Evolutionary conservation across 2,797 vertebrate species (phyloP), one percentile per base, ranked within the genome.

Genomic region (Manis crassicaudata): DNA sequence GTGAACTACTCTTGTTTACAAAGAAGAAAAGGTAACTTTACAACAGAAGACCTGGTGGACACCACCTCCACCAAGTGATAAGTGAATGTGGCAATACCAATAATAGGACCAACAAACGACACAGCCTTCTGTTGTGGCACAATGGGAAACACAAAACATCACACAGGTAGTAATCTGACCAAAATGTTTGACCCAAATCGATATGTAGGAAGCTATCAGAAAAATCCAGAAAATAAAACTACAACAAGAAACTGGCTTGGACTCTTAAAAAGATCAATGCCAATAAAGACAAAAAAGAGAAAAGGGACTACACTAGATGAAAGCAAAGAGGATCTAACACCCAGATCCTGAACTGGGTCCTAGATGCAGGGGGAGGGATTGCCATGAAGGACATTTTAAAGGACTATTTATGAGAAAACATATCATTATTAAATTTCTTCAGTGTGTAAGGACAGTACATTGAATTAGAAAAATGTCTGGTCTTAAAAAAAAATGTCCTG

Each of bases 21-120:
- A 88, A 88, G 43, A 95, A 68, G 27, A 46, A 92, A 86, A 77
- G 63, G 14, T 62, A 84, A 86, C n/a, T 72, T 58, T 79, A 40
- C 14, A 82, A 72, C 18, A 88, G 16, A 77, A 86, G n/a, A 65
- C 3, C 37, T 35, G 20, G 32, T 58, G 18, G 80, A 81, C 25
- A 83, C 52, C 50, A 32, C 1, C 6, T 63, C 16, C 73, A 50
- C 37, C 56, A 37, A 72, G 9, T 56, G 43, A 68, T 11, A 18
- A 85, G 21, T 1, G 3, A 58, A 73, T 67, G 46, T n/a, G 63
- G 54, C 62, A 88, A 20, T 13, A 62, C 37, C 37, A 54, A 5
- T 68, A 88, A 93, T 1, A 13, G 62, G 40, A 84, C 73, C 72
- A 54, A 56, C 4, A 50, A 20, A 85, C 2, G 0, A 11, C 32